Evolutionary conservation across 2,888 invertebrate genomes (phyloP), one percentile per base, ranked within the genome.

Genomic region (Nymphalis c-album): DNA sequence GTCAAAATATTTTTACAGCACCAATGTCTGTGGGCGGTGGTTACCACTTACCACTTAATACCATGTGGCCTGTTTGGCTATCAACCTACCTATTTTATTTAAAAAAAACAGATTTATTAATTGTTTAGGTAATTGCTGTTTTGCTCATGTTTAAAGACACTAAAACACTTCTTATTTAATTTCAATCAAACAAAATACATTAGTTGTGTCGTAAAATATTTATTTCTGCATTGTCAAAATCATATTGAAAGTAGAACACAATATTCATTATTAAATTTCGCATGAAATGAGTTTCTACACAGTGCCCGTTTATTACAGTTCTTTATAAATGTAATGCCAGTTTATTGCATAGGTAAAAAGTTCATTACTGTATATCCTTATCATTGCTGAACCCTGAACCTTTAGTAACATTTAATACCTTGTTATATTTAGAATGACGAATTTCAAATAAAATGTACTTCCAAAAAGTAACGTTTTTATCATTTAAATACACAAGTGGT

Each of bases 311-410:
- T 55, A 55, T 55, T 55, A 16, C 26, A 31, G 55, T 55, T 55
- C 31, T 55, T 55, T 55, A n/a, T 31, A 35, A 35, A 55, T 55
- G 26, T 55, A 55, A 55, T 31, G 10, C 31, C 55, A 55, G 55
- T 55, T 55, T 55, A 55, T 55, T 55, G 55, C 31, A 55, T 55
- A 55, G 55, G 17, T 35, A 55, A 51, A 40, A 51, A 16, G 51
- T 31, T 55, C 55, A 55, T 55, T 55, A 55, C 55, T 31, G 55
- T 35, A 31, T 55, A 35, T n/a, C 35, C 7, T 55, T 55, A 17
- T 8, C 55, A 17, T 3, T 17, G 17, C 51, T 22, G 16, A 16
- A 22, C 40, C 3, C 40, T 40, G 13, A 13, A 26, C 13, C 8
- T 40, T 10, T 40, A 40, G 4, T 13, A 13, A 13, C 13, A 40